phyloP scores from a whole-genome alignment of 2,113 vertebrate species.

The Xyrauchen texanus region DNA sequence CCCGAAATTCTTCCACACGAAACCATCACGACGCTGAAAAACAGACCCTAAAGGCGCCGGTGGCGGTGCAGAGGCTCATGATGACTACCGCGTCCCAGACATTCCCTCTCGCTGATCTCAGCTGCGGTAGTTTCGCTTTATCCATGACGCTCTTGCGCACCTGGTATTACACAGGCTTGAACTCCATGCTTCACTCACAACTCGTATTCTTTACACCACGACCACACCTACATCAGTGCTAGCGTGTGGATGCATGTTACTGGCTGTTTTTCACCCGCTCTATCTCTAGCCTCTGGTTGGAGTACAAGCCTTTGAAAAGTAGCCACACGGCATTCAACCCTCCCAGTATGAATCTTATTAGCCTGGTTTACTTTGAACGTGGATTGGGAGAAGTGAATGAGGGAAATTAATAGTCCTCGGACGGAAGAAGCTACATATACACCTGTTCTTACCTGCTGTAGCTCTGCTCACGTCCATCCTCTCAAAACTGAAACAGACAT shows the following conservation, averaged over 20 bases:
- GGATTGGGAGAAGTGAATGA: background rate
- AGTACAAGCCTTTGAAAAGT: conserved; percentile 46
- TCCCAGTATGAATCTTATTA: conserved; percentile 58
- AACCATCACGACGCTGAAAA: conserved; percentile 50
- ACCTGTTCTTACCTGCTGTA: conserved; percentile 5
- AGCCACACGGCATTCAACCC: conserved; percentile 50
- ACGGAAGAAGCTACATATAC: background rate
- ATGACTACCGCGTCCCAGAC: conserved; percentile 44
- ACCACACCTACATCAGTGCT: conserved; percentile 31
- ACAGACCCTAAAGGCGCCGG: conserved; percentile 45
- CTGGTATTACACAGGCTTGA: conserved; percentile 17
- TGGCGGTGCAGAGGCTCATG: conserved; percentile 61
- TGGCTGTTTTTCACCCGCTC: conserved; percentile 6
- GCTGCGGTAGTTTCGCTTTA: conserved; percentile 34
- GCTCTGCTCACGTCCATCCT: background rate
- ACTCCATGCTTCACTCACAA: conserved; percentile 58
- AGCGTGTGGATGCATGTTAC: conserved; percentile 31
- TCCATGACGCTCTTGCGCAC: conserved; percentile 42
- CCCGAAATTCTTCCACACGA: conserved; percentile 53
- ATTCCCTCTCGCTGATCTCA: conserved; percentile 45
- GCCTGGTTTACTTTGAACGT: conserved; percentile 52
- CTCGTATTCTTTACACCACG: conserved; percentile 57
- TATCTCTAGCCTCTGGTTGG: conserved; percentile 10
- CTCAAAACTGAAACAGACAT: background rate
- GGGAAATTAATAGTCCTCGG: background rate